Conservation (phyloP, 2,888 invertebrate genomes). For the Hypselothyrea guttata region DNA sequence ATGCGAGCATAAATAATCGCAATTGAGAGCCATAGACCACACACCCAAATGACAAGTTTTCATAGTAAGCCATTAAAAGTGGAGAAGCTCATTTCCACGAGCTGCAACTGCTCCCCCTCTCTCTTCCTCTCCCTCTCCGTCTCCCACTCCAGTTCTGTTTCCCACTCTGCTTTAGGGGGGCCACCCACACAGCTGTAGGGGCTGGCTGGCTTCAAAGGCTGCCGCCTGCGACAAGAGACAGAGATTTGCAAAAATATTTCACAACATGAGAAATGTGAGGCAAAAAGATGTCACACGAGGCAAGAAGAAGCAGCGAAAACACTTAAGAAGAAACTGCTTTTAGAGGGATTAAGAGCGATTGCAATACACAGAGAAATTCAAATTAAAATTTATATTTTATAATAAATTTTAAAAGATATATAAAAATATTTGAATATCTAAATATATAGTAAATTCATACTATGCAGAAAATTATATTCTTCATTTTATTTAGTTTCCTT, state of each 20-base stretch:
- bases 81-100: conserved; percentile 34
- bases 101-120: conserved; percentile 13
- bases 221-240: conserved; percentile 42
- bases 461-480: too few relatives aligned
- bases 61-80: conserved; percentile 66
- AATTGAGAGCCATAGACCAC: conserved; percentile 26
- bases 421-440: too few relatives aligned
- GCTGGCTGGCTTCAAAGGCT: conserved; percentile 54
- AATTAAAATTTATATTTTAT: too few relatives aligned
- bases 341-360: not conserved
- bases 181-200: conserved; percentile 65
- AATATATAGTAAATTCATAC: too few relatives aligned
- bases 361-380: too few relatives aligned
- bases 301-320: conserved; percentile 51
- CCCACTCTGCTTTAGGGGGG: conserved; percentile 7
- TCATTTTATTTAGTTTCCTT: too few relatives aligned
- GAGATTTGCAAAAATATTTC: conserved; percentile 77
- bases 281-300: conserved; percentile 66
- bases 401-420: too few relatives aligned
- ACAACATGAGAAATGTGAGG: conserved; percentile 70
- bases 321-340: conserved; percentile 49
- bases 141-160: not conserved
- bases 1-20: conserved; percentile 14
- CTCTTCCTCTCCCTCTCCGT: not conserved
- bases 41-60: conserved; percentile 37